Conservation (phyloP, 2,113 vertebrate genomes). For the Xiphorhynchus elegans region DNA sequence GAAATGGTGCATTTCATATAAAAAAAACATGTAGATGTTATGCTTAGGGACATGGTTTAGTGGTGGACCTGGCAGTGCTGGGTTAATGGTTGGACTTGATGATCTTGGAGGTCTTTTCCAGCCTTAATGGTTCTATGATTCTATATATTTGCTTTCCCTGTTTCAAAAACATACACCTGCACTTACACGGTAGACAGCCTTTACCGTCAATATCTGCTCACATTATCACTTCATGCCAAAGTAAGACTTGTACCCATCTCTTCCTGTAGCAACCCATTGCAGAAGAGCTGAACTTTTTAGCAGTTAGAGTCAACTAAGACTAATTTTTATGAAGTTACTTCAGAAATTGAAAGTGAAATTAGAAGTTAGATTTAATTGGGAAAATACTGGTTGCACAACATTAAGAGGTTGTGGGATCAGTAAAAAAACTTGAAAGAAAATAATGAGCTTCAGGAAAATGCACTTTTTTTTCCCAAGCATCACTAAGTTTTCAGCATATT, state of each 20-base stretch:
- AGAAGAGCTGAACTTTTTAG: neutral
- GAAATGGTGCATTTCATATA: neutral
- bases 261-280: neutral
- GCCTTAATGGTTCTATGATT: neutral
- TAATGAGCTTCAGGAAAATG: neutral
- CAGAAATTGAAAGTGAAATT: neutral
- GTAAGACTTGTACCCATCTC: neutral
- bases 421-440: neutral
- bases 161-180: neutral
- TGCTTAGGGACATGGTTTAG: neutral
- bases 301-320: neutral
- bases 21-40: neutral
- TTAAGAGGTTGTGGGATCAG: neutral
- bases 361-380: neutral
- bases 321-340: neutral
- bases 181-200: neutral
- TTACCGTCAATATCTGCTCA: fast-evolving
- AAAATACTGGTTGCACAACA: neutral
- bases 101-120: neutral
- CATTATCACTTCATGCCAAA: neutral
- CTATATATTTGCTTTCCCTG: neutral
- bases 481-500: neutral
- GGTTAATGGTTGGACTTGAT: neutral
- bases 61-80: neutral
- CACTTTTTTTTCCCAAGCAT: no score